Percentiles rank a stretch among this genome's conserved stretches.
phyloP scores from a whole-genome alignment of 2,113 vertebrate species.

The Gulo gulo region DNA sequence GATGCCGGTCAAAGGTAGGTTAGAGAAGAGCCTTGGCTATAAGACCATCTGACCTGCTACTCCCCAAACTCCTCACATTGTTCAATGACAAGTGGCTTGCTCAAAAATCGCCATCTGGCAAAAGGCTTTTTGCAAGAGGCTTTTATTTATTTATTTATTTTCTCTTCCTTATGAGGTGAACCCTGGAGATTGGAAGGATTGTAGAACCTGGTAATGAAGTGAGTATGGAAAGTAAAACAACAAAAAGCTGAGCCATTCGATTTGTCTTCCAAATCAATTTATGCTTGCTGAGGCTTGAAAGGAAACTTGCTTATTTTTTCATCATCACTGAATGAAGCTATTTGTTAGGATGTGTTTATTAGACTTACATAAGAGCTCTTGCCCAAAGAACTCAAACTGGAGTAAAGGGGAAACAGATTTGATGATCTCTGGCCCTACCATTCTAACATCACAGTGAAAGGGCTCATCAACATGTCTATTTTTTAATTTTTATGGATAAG shows the following conservation, averaged over 20 bases:
- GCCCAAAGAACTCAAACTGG: not conserved
- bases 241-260: constrained; percentile 39
- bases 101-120: not conserved
- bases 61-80: not conserved
- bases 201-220: not conserved
- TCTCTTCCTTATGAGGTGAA: not conserved
- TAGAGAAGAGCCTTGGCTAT: not conserved
- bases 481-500: not conserved
- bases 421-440: constrained; percentile 8
- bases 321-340: constrained; percentile 35
- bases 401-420: constrained; percentile 3
- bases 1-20: not conserved
- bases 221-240: constrained; percentile 49
- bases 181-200: not conserved
- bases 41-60: not conserved
- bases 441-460: constrained; percentile 26
- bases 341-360: constrained; percentile 67
- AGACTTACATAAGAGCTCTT: constrained; percentile 60
- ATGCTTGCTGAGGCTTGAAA: constrained; percentile 69
- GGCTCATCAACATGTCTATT: not conserved
- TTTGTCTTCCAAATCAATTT: constrained; percentile 60
- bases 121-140: not conserved
- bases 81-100: not conserved
- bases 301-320: constrained; percentile 47
- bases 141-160: not conserved